A percentile compares a stretch with the other conserved stretches of the same genome.
These are phyloP conservation scores for Nesogale talazaci DNA, from an alignment of 2,113 vertebrate species.

Conservation along the genomic window DNA sequence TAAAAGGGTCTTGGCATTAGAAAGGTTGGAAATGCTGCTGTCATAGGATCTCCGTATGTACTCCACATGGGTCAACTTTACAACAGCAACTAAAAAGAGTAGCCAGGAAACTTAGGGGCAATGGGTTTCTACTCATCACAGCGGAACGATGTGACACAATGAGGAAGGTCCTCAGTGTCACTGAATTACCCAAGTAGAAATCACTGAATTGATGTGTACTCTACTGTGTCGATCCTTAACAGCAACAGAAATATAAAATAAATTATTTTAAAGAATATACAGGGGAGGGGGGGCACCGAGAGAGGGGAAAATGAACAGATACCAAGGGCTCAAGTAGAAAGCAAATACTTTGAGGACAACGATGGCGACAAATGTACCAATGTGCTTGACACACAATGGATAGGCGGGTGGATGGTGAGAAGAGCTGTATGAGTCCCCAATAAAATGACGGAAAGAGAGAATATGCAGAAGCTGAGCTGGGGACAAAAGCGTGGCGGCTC, in stretches of 20 bases:
- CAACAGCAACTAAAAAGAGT: neutral
- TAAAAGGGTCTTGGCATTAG: too few species aligned
- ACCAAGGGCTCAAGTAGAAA: too few species aligned
- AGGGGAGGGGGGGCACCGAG: too few species aligned
- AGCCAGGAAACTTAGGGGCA: neutral
- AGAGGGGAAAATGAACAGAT: too few species aligned
- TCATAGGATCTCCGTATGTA: neutral
- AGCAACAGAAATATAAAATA: neutral
- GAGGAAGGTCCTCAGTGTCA: neutral
- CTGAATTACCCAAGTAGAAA: neutral
- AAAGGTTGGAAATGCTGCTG: neutral
- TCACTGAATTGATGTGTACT: neutral
- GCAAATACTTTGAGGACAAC: too few species aligned
- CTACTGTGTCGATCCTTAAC: too few species aligned
- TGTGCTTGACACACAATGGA: too few species aligned
- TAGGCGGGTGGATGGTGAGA: too few species aligned
- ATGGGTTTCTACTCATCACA: neutral
- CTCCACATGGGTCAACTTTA: neutral
- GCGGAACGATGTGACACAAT: too few species aligned
- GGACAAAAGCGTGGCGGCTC: constrained; percentile 72
- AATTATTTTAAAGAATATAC: neutral
- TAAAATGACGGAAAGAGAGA: too few species aligned
- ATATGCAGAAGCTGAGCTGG: constrained; percentile 25
- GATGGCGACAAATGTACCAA: too few species aligned
- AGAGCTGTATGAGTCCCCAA: too few species aligned